Evolutionary conservation across 2,888 invertebrate genomes (phyloP).

Genomic region (Anarsia innoxiella): DNA sequence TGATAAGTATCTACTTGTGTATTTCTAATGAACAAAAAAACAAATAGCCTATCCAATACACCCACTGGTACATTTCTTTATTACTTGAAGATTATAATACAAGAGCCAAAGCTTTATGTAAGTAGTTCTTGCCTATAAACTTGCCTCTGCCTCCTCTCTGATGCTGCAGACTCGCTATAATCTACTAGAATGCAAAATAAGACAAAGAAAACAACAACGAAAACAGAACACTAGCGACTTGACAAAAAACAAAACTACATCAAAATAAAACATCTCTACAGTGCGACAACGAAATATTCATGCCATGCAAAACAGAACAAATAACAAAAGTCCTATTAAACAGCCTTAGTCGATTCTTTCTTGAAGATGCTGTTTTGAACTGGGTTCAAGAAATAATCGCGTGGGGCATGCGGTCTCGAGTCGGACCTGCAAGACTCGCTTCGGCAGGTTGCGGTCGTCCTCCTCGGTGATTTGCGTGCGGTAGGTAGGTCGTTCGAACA

Average conservation of each 20-base stretch:
- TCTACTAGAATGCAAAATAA: conserved; percentile 39
- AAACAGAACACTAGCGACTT: conserved; percentile 47
- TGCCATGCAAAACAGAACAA: conserved; percentile 58
- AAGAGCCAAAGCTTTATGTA: too few relatives aligned
- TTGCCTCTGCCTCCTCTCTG: too few relatives aligned
- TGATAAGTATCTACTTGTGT: too few relatives aligned
- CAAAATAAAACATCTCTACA: conserved; percentile 34
- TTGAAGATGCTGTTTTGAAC: conserved; percentile 14
- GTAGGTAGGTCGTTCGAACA: conserved; percentile 95
- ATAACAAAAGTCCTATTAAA: conserved; percentile 25
- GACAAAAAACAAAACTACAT: conserved; percentile 37
- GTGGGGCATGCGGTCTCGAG: too few relatives aligned
- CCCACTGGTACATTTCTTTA: too few relatives aligned
- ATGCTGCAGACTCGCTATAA: conserved; percentile 36
- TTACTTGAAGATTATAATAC: too few relatives aligned
- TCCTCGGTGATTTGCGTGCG: conserved; percentile 97
- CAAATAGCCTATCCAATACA: too few relatives aligned
- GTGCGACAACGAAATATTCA: conserved; percentile 51
- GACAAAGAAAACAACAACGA: conserved; percentile 33
- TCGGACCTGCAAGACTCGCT: conserved; percentile 91
- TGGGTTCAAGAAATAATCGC: neutral
- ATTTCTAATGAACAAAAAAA: too few relatives aligned
- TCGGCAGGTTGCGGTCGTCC: conserved; percentile 94
- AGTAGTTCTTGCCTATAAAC: too few relatives aligned
- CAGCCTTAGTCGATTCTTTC: conserved; percentile 43